Percentiles rank a stretch among this genome's conserved stretches.
Evolutionary conservation across 2,888 invertebrate species (phyloP).

Genomic region (Saturnia pavonia): DNA sequence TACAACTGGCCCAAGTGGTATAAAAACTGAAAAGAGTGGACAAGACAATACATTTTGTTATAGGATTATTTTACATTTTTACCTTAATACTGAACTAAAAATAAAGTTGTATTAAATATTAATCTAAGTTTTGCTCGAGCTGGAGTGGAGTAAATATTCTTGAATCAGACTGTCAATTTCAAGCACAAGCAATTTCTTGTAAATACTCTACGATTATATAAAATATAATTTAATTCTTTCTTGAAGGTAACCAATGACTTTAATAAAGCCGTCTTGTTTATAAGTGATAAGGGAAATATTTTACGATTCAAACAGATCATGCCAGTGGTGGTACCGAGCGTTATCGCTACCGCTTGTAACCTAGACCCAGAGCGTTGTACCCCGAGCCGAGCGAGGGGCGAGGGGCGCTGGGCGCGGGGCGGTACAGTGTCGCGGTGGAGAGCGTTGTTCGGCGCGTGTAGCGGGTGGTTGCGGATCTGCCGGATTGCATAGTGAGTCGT

Average conservation of each 20-base stretch:
- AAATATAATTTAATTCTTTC: too few species aligned
- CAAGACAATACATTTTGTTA: neutral
- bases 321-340: neutral
- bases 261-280: neutral
- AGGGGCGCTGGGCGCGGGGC: too few species aligned
- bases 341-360: constrained; percentile 7
- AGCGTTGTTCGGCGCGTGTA: neutral
- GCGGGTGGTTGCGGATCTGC: constrained; percentile 19
- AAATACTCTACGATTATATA: neutral
- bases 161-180: neutral
- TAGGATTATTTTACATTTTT: neutral
- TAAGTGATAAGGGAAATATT: neutral
- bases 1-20: neutral
- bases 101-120: neutral
- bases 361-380: neutral
- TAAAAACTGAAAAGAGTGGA: neutral
- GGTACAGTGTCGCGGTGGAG: too few species aligned
- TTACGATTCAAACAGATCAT: neutral
- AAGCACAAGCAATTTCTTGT: neutral
- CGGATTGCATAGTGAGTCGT: constrained; percentile 34
- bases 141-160: neutral
- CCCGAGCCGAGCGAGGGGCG: too few species aligned
- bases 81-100: neutral
- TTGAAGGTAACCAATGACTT: too few species aligned
- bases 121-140: neutral